Percentiles rank a stretch among this genome's conserved stretches.
phyloP scores from a whole-genome alignment of 2,113 vertebrate genomes.

The Odocoileus hemionus region DNA sequence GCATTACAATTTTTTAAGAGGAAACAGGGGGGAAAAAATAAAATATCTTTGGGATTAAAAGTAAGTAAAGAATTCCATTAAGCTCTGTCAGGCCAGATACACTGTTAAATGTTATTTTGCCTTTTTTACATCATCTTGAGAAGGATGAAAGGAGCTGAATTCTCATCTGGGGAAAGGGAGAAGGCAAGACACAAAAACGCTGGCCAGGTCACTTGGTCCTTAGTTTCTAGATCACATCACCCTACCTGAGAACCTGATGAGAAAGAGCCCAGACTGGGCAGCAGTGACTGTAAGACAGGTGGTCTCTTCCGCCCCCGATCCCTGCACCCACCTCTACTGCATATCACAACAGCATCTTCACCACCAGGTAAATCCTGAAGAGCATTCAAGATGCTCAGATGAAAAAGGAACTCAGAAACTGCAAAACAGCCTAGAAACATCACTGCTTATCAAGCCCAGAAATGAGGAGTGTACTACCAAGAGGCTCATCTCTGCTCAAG shows the following conservation, averaged over 20 bases:
- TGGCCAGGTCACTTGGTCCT: background rate
- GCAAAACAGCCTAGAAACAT: background rate
- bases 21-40: accelerated
- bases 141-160: background rate
- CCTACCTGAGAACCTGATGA: background rate
- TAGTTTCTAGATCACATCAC: background rate
- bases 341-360: background rate
- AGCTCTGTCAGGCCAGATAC: background rate
- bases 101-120: background rate
- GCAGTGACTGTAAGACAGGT: accelerated
- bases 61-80: background rate
- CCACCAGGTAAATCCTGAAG: background rate
- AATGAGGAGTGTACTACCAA: background rate
- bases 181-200: background rate
- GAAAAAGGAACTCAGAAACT: background rate
- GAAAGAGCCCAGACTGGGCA: background rate
- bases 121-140: background rate
- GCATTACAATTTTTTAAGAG: background rate
- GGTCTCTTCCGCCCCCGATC: background rate
- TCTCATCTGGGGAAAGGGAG: background rate
- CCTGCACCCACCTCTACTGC: no score
- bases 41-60: background rate
- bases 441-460: background rate
- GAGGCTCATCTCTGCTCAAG: background rate
- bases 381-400: background rate